A percentile compares a stretch with the other conserved stretches of the same genome.
These are phyloP conservation scores for Cossypha dichroa DNA, from an alignment of 2,797 vertebrate genomes.

Conservation along the genomic window DNA sequence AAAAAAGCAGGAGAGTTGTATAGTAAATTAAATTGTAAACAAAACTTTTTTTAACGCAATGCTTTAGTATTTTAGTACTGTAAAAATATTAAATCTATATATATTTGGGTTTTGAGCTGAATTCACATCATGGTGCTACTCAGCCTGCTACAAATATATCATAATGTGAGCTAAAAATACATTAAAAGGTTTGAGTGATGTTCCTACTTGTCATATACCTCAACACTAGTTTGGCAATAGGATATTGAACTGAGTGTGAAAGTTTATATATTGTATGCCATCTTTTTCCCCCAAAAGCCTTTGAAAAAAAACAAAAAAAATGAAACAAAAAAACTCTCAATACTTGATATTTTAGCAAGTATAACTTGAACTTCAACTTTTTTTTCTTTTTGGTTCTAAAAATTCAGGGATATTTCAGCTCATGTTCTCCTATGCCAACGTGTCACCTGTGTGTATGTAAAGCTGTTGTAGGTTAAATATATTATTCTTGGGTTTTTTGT, in stretches of 20 bases:
- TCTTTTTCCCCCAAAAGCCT: slow-evolving; percentile 79
- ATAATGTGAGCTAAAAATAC: slow-evolving; percentile 90
- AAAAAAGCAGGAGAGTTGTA: slow-evolving; percentile 89
- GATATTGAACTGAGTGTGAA: slow-evolving; percentile 83
- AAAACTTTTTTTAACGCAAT: slow-evolving; percentile 84
- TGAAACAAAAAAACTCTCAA: slow-evolving; percentile 75
- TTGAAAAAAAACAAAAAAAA: slow-evolving; percentile 41
- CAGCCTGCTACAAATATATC: slow-evolving; percentile 88
- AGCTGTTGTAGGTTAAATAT: slow-evolving; percentile 79
- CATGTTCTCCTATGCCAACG: slow-evolving; percentile 84
- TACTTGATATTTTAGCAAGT: slow-evolving; percentile 89
- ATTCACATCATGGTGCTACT: slow-evolving; percentile 97
- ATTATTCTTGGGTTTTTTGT: slow-evolving; percentile 51
- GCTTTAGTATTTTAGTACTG: slow-evolving; percentile 95
- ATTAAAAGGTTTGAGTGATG: slow-evolving; percentile 88
- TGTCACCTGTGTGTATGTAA: slow-evolving; percentile 80
- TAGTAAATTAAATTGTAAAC: slow-evolving; percentile 96
- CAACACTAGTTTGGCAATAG: slow-evolving; percentile 98
- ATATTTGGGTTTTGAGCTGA: slow-evolving; percentile 84
- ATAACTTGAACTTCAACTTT: slow-evolving; percentile 86
- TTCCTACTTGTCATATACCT: slow-evolving; percentile 98
- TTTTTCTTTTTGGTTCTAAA: slow-evolving; percentile 84
- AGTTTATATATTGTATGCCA: slow-evolving; percentile 80
- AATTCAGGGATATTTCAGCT: slow-evolving; percentile 98
- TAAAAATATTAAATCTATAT: slow-evolving; percentile 84